Conservation (phyloP, 2,113 vertebrate species). For the Melanocharis versteri region DNA sequence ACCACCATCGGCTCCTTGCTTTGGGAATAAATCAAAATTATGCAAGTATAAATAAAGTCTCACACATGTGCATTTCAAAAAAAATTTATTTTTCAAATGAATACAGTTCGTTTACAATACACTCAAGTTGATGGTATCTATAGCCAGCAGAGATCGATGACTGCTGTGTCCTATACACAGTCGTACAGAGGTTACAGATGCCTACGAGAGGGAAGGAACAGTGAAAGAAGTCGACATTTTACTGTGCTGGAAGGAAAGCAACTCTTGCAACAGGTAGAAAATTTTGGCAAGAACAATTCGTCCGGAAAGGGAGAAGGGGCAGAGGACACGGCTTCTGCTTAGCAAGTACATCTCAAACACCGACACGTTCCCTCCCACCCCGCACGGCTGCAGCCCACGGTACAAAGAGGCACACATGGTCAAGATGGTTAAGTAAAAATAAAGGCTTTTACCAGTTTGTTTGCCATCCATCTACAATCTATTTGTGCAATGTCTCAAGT, state of each 20-base stretch:
- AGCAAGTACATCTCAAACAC: constrained; percentile 59
- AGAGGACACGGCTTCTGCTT: constrained; percentile 62
- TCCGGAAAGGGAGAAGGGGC: constrained; percentile 42
- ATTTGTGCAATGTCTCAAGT: constrained; percentile 40
- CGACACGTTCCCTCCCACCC: constrained; percentile 11
- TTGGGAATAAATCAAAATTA: not conserved
- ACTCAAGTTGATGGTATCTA: constrained; percentile 46
- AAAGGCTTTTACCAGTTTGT: constrained; percentile 65
- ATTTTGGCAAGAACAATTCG: constrained; percentile 73
- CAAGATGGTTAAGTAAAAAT: constrained; percentile 70
- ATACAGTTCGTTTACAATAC: constrained; percentile 43
- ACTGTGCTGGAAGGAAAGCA: constrained; percentile 61
- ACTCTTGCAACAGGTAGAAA: constrained; percentile 61
- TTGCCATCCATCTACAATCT: constrained; percentile 43
- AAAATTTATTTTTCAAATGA: constrained; percentile 44
- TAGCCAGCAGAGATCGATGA: constrained; percentile 49
- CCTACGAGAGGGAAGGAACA: constrained; percentile 24
- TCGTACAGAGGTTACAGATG: constrained; percentile 43
- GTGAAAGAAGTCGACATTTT: constrained; percentile 43
- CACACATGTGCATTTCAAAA: constrained; percentile 9
- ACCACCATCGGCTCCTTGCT: not conserved
- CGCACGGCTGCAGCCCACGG: constrained; percentile 56
- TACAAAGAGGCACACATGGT: constrained; percentile 80
- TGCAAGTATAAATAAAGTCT: not conserved
- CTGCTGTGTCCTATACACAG: constrained; percentile 16